Conservation (phyloP, 2,888 invertebrate genomes). For the Hypomecis punctinalis region DNA sequence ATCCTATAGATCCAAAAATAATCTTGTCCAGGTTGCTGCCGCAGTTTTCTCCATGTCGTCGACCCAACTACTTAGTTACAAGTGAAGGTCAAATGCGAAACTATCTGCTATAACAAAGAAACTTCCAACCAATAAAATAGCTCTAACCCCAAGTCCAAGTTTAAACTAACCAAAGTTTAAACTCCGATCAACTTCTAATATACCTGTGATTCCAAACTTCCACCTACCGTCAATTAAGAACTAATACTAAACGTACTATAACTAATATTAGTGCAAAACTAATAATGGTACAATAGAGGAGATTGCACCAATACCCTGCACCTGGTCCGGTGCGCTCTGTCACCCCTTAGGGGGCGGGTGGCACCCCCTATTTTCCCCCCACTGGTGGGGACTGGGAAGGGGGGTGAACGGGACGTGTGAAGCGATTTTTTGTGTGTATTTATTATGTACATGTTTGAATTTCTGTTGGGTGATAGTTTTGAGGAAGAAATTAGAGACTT, state of each 20-base stretch:
- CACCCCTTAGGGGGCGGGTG: constrained; percentile 49
- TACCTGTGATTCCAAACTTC: constrained; percentile 35
- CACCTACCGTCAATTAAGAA: constrained; percentile 41
- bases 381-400: constrained; percentile 43
- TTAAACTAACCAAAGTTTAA: constrained; percentile 10
- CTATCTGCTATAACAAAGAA: too few species aligned
- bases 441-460: constrained; percentile 54
- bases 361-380: constrained; percentile 41
- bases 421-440: constrained; percentile 67
- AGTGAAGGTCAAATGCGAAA: too few species aligned
- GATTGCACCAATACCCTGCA: constrained; percentile 75
- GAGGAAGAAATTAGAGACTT: constrained; percentile 1
- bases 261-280: constrained; percentile 58
- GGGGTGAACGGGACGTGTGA: constrained; percentile 60
- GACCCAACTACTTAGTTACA: too few species aligned
- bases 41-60: too few species aligned
- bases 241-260: constrained; percentile 47
- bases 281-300: constrained; percentile 67
- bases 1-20: too few species aligned
- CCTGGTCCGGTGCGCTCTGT: constrained; percentile 65
- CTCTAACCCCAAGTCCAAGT: background rate
- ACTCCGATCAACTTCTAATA: constrained; percentile 32
- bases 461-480: constrained; percentile 36
- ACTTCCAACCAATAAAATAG: background rate
- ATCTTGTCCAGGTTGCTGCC: too few species aligned